Base-by-base conservation (phyloP, 2,888 invertebrate species). In the Dusona sp. region DNA sequence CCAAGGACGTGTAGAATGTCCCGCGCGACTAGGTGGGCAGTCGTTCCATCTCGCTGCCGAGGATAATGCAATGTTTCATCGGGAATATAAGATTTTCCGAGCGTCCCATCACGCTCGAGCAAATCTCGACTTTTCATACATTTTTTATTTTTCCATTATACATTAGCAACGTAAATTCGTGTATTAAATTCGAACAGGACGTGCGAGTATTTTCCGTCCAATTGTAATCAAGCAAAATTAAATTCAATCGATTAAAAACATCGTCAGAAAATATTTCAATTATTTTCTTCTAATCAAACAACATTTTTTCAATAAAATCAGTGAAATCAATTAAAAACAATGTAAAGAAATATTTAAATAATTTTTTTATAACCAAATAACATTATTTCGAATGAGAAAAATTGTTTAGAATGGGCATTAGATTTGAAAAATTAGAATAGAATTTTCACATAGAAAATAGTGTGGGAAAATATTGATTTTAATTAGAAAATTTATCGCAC, bases 31-130 rank as follows among this genome's bases (percentile, higher is more conserved):
- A 78, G 70, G 78, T 51, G 92, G 92, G 91, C 91, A 88, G 82
- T 86, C 93, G 94, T 94, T 94, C 94, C 94, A 91, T 92, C 91
- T 93, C 93, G 94, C 92, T 94, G 94, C 91, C 92, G 93, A 91
- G 93, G 93, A 94, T 94, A 94, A 94, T 93, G 88, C 91, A 91
- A 89, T 89, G 91, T 92, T 92, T 88, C 92, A 92, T 82, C 54
- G 57, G 67, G 54, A 29, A 92, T 92, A 92, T 91, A 92, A 91
- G 90, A 90, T 86, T 86, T 86, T 86, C 81, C 86, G 84, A 86
- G 84, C 84, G 81, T 78, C 83, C 80, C 80, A 80, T 81, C 42
- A 64, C 83, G 85, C 81, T 85, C 80, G 83, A 83, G 65, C 77
- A 73, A 79, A 51, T 33, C 70, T 73, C 73, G 68, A 79, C 25